Percentiles rank a stretch among this genome's conserved stretches.
Evolutionary conservation across 2,888 invertebrate genomes (phyloP).

Genomic region (Amblyteles armatorius): DNA sequence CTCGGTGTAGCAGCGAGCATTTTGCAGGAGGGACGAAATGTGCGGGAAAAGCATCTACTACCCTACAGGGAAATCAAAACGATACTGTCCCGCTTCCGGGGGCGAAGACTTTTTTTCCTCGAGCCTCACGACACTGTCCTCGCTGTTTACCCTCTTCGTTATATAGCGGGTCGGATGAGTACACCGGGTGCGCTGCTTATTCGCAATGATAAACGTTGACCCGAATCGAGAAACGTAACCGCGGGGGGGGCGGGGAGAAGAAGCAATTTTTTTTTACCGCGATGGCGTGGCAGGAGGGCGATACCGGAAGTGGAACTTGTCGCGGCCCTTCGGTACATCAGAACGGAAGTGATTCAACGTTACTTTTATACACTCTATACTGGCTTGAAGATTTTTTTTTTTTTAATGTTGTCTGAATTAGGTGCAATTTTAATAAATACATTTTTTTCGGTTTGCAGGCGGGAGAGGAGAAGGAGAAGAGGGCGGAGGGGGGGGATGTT

Average conservation of each 20-base stretch:
- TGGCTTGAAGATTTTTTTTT: too few species aligned
- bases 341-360: too few species aligned
- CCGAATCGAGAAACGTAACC: constrained; percentile 31
- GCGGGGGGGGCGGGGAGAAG: constrained; percentile 26
- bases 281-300: neutral
- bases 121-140: neutral
- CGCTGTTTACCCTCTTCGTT: constrained; percentile 13
- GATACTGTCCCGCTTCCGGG: constrained; percentile 54
- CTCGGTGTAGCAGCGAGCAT: neutral
- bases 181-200: neutral
- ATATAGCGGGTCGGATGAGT: neutral
- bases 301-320: neutral
- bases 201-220: neutral
- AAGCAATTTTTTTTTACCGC: neutral
- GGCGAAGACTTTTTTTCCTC: constrained; percentile 44
- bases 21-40: constrained; percentile 12
- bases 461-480: too few species aligned
- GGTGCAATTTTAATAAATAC: too few species aligned
- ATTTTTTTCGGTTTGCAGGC: too few species aligned
- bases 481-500: too few species aligned
- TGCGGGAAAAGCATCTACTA: constrained; percentile 69
- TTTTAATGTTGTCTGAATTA: too few species aligned
- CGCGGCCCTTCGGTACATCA: neutral
- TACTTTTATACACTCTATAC: too few species aligned
- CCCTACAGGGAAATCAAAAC: constrained; percentile 76